Percentiles rank a stretch among this genome's conserved stretches.
Evolutionary conservation across 1,140 invertebrate species (phyloP).

Genomic region (Megalopta genalis): DNA sequence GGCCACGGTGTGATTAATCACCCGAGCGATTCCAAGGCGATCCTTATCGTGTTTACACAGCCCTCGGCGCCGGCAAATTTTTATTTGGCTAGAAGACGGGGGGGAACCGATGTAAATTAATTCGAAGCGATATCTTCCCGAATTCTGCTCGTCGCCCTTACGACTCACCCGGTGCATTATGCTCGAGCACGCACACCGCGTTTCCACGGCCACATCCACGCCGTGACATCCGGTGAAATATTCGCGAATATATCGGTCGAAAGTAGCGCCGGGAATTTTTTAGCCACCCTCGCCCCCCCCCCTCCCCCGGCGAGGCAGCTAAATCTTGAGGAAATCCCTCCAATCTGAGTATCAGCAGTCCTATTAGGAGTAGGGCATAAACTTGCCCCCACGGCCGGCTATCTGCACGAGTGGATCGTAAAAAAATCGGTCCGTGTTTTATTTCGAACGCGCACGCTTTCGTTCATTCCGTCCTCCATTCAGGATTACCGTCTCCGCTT

Average conservation of each 20-base stretch:
- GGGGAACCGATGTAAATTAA: conserved; percentile 27
- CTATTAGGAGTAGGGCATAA: conserved; percentile 42
- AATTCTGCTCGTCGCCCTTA: conserved; percentile 13
- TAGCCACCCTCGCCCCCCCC: conserved; percentile 1
- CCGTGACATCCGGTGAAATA: conserved; percentile 23
- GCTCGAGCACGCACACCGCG: conserved; percentile 47
- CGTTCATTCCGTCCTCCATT: not conserved
- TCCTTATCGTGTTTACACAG: conserved; percentile 29
- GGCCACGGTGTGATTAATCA: conserved; percentile 12
- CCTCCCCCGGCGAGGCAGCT: not conserved
- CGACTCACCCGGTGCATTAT: conserved; percentile 43
- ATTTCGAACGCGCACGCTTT: conserved; percentile 1
- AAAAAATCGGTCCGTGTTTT: conserved; percentile 21
- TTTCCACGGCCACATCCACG: conserved; percentile 8
- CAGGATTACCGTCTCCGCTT: not conserved
- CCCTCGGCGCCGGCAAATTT: conserved; percentile 17
- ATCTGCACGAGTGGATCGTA: conserved; percentile 7
- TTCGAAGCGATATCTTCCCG: conserved; percentile 38
- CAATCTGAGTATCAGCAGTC: conserved; percentile 20
- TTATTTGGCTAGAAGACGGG: not conserved
- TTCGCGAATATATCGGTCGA: conserved; percentile 44
- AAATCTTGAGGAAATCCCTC: conserved; percentile 22
- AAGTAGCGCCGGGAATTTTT: conserved; percentile 28
- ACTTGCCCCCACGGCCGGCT: not conserved
- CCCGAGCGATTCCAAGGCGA: not conserved